phyloP scores from a whole-genome alignment of 2,113 vertebrate species.

The Ondatra zibethicus region DNA sequence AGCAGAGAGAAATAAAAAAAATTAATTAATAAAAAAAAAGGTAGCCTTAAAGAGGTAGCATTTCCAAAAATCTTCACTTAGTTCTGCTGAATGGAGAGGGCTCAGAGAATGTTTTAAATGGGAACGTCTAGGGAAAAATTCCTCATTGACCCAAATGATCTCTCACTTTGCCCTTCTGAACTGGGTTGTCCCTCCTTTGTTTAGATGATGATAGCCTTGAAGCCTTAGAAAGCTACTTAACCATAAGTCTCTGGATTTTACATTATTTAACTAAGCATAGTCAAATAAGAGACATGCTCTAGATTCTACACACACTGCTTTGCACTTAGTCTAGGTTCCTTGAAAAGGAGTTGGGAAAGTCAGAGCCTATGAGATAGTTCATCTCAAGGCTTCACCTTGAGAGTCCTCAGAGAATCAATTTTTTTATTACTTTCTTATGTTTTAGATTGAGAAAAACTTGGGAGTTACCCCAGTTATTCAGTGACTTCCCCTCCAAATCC shows the following conservation, averaged over 20 bases:
- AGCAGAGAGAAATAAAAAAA: no score
- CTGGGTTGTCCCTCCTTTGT: neutral
- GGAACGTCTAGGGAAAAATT: neutral
- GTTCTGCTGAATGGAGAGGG: neutral
- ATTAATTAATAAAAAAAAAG: no score
- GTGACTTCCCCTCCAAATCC: conserved; percentile 29
- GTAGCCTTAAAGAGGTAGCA: neutral
- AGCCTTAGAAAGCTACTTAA: conserved; percentile 21
- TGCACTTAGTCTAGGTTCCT: neutral
- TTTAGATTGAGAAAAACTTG: neutral
- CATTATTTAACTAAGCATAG: neutral
- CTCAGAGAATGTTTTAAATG: neutral
- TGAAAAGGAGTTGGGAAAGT: neutral
- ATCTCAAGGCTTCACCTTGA: neutral
- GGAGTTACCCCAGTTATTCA: neutral
- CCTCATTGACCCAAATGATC: neutral
- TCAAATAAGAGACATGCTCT: neutral
- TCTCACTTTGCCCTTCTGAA: neutral
- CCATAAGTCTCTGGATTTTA: conserved; percentile 8
- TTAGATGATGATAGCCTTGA: neutral
- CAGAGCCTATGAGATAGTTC: neutral
- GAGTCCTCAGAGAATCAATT: neutral
- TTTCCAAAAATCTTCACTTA: conserved; percentile 20
- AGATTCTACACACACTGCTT: neutral
- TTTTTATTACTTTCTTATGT: conserved; percentile 42